Evolutionary conservation across 2,113 vertebrate genomes (phyloP).

Genomic region (Antechinus stuartii): DNA sequence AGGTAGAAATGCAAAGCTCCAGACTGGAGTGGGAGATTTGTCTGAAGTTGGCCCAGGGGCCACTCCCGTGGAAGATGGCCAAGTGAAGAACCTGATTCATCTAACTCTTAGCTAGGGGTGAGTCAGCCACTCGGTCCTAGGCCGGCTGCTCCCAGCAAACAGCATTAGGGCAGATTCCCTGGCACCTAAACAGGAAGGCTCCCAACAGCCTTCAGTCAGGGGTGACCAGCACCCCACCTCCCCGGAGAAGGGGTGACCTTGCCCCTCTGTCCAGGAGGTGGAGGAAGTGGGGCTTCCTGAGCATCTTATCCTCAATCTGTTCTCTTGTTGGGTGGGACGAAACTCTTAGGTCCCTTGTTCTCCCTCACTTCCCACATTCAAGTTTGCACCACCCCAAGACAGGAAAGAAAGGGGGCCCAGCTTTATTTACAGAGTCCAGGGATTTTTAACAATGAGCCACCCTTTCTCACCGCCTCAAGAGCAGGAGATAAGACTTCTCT

Average conservation of each 20-base stretch:
- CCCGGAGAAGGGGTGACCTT: slow-evolving; percentile 58
- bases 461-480: slow-evolving; percentile 24
- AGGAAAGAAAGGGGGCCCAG: slow-evolving; percentile 66
- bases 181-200: slow-evolving; percentile 75
- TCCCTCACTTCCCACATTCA: background rate
- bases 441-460: slow-evolving; percentile 37
- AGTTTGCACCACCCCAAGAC: slow-evolving; percentile 51
- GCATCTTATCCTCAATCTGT: slow-evolving; percentile 50
- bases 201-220: slow-evolving; percentile 30
- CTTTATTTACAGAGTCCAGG: slow-evolving; percentile 64
- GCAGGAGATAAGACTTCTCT: background rate
- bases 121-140: slow-evolving; percentile 41
- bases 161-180: slow-evolving; percentile 37
- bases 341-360: slow-evolving; percentile 24
- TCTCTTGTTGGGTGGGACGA: slow-evolving; percentile 59
- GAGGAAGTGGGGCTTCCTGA: slow-evolving; percentile 75
- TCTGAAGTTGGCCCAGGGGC: background rate
- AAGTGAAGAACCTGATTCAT: background rate
- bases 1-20: background rate
- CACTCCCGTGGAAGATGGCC: slow-evolving; percentile 27
- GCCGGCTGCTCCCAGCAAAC: slow-evolving; percentile 15
- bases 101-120: slow-evolving; percentile 53
- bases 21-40: background rate
- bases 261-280: slow-evolving; percentile 33
- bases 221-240: slow-evolving; percentile 61